Evolutionary conservation across 2,113 vertebrate species (phyloP).

Genomic region (Sclerurus mexicanus): DNA sequence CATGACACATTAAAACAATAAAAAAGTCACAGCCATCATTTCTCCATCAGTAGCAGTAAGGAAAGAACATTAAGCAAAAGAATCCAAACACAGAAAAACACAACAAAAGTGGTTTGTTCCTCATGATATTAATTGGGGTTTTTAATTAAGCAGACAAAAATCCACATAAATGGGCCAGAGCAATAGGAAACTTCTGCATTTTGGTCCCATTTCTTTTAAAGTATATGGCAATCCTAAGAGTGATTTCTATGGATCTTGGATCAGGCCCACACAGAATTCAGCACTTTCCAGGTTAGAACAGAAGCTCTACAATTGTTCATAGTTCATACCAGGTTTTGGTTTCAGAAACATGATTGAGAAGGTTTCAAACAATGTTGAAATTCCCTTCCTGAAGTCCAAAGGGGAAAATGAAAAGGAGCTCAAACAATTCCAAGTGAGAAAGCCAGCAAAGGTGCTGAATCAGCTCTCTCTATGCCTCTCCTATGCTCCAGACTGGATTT

Average conservation of each 20-base stretch:
- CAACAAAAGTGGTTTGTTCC: background rate
- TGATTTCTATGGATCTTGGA: slow-evolving; percentile 28
- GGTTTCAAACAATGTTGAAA: background rate
- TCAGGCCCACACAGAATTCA: background rate
- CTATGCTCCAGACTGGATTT: background rate
- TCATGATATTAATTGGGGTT: background rate
- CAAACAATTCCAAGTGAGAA: background rate
- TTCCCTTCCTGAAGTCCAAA: background rate
- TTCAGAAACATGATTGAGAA: slow-evolving; percentile 1
- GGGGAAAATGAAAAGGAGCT: background rate
- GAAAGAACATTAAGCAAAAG: background rate
- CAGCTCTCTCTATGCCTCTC: background rate
- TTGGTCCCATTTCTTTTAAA: slow-evolving; percentile 11
- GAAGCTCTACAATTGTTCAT: slow-evolving; percentile 28
- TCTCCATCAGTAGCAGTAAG: background rate
- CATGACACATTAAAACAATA: background rate
- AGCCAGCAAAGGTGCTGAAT: slow-evolving; percentile 3
- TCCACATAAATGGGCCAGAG: background rate
- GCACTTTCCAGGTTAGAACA: slow-evolving; percentile 7
- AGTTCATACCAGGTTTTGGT: background rate
- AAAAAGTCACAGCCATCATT: background rate
- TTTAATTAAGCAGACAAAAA: slow-evolving; percentile 2
- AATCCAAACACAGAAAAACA: background rate
- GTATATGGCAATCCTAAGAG: background rate
- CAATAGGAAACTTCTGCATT: background rate